Evolutionary conservation across 2,797 vertebrate species (phyloP).

Genomic region (Natrix natrix): DNA sequence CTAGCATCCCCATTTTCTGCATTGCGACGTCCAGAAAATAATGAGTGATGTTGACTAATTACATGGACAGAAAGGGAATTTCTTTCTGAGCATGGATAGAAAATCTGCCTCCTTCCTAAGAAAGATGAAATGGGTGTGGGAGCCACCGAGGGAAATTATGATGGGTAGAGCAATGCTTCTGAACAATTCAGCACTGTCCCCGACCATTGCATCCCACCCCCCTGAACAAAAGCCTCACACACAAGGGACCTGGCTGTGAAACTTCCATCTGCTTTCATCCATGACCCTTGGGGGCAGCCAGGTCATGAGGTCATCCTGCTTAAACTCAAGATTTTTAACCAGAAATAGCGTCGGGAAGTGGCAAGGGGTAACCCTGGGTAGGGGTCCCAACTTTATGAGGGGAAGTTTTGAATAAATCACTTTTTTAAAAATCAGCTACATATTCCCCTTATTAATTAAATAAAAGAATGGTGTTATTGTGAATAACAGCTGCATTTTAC

Average conservation of each 20-base stretch:
- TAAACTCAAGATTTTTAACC: constrained; percentile 57
- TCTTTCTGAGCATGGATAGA: constrained; percentile 45
- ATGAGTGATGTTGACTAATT: background rate
- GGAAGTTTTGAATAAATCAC: constrained; percentile 63
- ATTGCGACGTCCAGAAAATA: background rate
- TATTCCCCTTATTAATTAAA: constrained; percentile 31
- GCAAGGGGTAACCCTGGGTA: constrained; percentile 60
- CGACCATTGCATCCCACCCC: constrained; percentile 59
- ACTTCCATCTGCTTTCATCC: constrained; percentile 73
- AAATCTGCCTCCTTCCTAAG: constrained; percentile 61
- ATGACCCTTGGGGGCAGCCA: constrained; percentile 62
- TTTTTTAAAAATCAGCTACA: constrained; percentile 53
- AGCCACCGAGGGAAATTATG: constrained; percentile 57
- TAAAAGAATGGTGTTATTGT: constrained; percentile 59
- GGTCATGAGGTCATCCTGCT: constrained; percentile 73
- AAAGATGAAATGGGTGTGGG: constrained; percentile 55
- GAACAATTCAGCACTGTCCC: constrained; percentile 74
- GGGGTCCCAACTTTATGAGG: constrained; percentile 60
- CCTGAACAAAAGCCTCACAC: constrained; percentile 67
- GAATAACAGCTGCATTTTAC: constrained; percentile 63
- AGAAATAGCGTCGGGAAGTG: constrained; percentile 69
- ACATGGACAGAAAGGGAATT: constrained; percentile 19
- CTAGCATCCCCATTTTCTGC: background rate
- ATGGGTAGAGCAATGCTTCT: constrained; percentile 58
- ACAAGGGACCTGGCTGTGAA: constrained; percentile 68